Percentiles rank a stretch among this genome's conserved stretches.
These are phyloP conservation scores for Turdus rufiventris DNA, from an alignment of 2,113 vertebrate species.

Conservation along the genomic window DNA sequence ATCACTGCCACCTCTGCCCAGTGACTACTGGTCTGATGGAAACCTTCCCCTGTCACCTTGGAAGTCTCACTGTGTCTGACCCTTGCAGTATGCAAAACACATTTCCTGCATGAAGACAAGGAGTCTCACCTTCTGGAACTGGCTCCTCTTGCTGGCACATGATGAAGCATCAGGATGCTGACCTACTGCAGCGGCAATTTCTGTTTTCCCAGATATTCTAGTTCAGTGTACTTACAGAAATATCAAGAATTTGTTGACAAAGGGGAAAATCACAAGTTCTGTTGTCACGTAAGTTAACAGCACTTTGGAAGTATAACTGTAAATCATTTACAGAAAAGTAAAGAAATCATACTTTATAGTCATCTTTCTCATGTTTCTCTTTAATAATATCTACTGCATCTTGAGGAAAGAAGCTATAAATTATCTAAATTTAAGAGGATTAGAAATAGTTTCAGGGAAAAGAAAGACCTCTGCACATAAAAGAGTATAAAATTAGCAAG, in stretches of 20 bases:
- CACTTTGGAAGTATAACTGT: background rate
- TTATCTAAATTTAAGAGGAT: background rate
- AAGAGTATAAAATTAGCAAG: background rate
- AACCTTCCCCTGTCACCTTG: fast-evolving
- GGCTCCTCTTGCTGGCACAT: background rate
- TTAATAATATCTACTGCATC: background rate
- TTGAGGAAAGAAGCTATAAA: background rate
- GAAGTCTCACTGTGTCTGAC: background rate
- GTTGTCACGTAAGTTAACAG: background rate
- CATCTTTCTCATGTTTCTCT: background rate
- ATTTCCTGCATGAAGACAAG: background rate
- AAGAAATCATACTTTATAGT: background rate
- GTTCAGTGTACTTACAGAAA: background rate
- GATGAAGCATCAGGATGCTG: background rate
- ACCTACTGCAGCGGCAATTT: fast-evolving
- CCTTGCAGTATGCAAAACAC: background rate
- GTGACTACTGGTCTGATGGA: background rate
- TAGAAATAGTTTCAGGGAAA: background rate
- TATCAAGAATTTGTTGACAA: background rate
- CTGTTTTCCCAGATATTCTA: background rate
- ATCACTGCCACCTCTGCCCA: background rate
- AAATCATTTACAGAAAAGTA: background rate
- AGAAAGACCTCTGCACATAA: background rate
- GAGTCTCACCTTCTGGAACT: background rate
- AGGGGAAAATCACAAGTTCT: background rate